A percentile compares a stretch with the other conserved stretches of the same genome.
phyloP scores from a whole-genome alignment of 1,140 invertebrate species.

The Chrysoperla carnea region DNA sequence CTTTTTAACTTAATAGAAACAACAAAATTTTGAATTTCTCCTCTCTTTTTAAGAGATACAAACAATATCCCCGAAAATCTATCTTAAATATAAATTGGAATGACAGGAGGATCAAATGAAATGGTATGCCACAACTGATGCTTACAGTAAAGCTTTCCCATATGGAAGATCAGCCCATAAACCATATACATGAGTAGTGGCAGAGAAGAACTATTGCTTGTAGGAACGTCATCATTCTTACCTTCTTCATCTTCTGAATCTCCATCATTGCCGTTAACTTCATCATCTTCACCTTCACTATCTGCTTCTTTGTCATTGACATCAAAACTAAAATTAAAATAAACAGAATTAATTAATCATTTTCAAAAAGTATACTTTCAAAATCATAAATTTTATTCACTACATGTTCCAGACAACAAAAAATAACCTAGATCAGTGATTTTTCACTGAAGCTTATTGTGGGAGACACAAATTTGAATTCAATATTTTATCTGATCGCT shows the following conservation, averaged over 20 bases:
- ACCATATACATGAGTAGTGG: conserved; percentile 26
- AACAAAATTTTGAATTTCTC: too few species aligned
- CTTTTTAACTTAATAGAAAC: too few species aligned
- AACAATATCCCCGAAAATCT: too few species aligned
- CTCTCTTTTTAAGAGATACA: too few species aligned
- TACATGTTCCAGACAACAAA: too few species aligned
- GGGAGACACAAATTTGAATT: too few species aligned
- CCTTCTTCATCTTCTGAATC: conserved; percentile 54
- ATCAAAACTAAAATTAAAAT: conserved; percentile 18
- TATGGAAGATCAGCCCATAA: conserved; percentile 28
- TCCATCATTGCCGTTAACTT: conserved; percentile 43
- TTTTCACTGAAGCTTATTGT: too few species aligned
- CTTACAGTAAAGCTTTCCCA: conserved; percentile 29
- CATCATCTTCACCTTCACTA: conserved; percentile 40
- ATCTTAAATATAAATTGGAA: too few species aligned
- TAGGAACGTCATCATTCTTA: conserved; percentile 53
- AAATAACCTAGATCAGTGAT: conserved; percentile 1
- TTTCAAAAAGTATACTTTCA: too few species aligned
- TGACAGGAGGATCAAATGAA: too few species aligned
- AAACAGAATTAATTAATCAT: conserved; percentile 3
- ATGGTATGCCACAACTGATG: conserved; percentile 12
- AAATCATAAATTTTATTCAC: too few species aligned
- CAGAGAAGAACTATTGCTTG: conserved; percentile 32
- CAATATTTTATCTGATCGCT: too few species aligned
- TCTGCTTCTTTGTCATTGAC: conserved; percentile 1